A percentile compares a stretch with the other conserved stretches of the same genome.
These are phyloP conservation scores for Sarcophaga subvicina DNA, from an alignment of 2,888 invertebrate species.

Conservation along the genomic window DNA sequence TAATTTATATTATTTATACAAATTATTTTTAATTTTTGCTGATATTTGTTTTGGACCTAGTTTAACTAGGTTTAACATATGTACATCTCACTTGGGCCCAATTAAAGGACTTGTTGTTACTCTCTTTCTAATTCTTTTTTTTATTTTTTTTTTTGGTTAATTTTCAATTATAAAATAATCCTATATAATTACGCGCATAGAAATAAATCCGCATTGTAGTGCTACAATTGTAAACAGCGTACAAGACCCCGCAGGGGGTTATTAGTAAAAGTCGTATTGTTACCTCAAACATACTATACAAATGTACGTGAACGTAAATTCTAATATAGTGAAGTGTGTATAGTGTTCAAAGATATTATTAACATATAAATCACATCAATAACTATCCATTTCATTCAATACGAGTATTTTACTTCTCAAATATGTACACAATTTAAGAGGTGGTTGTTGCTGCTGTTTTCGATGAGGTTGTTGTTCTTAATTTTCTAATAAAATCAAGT, in stretches of 20 bases:
- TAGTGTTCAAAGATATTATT: neutral
- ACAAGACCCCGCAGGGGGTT: constrained; percentile 64
- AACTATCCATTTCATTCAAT: neutral
- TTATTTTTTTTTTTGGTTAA: constrained; percentile 37
- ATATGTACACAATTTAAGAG: constrained; percentile 21
- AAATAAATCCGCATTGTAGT: constrained; percentile 52
- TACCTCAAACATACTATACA: constrained; percentile 20
- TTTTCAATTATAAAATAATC: constrained; percentile 59
- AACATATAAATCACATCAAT: neutral
- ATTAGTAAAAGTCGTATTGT: constrained; percentile 66
- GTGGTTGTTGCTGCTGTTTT: constrained; percentile 48
- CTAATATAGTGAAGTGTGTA: neutral
- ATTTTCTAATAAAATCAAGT: constrained; percentile 68
- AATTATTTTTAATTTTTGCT: no score
- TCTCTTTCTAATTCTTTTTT: neutral
- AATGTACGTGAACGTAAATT: constrained; percentile 2
- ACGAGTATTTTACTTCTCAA: neutral
- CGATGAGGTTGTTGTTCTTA: constrained; percentile 46
- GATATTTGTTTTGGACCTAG: no score
- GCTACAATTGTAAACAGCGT: constrained; percentile 49
- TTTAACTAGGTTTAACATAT: no score
- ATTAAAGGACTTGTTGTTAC: neutral
- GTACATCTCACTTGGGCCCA: no score
- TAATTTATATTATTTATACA: no score
- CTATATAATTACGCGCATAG: constrained; percentile 41